Evolutionary conservation across 1,140 invertebrate species (phyloP).

Genomic region (Alviniconcha marisindica): DNA sequence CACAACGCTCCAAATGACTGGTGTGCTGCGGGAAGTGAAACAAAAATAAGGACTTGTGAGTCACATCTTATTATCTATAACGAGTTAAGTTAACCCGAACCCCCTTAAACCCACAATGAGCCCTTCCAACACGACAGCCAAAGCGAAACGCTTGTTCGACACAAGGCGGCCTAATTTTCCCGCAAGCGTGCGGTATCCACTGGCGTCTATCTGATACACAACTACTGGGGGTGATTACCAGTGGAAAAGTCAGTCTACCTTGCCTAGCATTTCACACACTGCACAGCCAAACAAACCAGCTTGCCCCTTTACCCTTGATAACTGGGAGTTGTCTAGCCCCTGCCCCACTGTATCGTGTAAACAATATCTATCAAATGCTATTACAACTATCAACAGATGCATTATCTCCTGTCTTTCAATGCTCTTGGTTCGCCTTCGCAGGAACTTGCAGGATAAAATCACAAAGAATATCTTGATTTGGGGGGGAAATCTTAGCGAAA

Average conservation of each 20-base stretch:
- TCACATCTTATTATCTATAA: not conserved
- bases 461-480: not conserved
- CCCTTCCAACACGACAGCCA: conserved; percentile 35
- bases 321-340: no score
- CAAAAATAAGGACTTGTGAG: not conserved
- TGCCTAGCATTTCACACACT: not conserved
- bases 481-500: not conserved
- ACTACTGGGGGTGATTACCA: conserved; percentile 33
- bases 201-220: conserved; percentile 37
- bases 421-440: not conserved
- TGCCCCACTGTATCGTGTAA: not conserved
- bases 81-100: not conserved
- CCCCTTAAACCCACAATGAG: conserved; percentile 36
- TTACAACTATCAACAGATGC: conserved; percentile 37
- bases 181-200: conserved; percentile 39
- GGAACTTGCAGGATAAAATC: not conserved
- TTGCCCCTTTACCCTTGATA: no score
- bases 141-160: conserved; percentile 48
- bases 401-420: conserved; percentile 37
- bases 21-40: not conserved
- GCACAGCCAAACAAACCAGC: no score
- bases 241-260: not conserved
- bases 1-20: not conserved
- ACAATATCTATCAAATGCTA: conserved; percentile 24
- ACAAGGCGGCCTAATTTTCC: conserved; percentile 48